Evolutionary conservation across 2,888 invertebrate species (phyloP).

Genomic region (Stenolophus ochropezus): DNA sequence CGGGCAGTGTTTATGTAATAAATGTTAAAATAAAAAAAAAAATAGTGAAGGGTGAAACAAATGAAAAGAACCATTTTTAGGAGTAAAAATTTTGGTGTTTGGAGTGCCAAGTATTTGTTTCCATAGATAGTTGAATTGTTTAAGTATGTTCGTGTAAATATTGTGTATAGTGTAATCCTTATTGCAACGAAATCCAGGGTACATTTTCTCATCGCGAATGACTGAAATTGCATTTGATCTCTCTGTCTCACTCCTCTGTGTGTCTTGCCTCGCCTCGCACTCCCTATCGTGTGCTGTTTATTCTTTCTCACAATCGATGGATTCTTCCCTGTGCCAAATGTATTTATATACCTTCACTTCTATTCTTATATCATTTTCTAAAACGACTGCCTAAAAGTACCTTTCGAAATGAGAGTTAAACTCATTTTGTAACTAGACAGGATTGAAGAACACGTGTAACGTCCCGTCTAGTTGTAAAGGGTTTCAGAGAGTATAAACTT

Average conservation of each 20-base stretch:
- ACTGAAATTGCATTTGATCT: background rate
- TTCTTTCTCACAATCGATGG: background rate
- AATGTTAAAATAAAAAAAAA: no score
- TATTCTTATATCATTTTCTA: slow-evolving; percentile 54
- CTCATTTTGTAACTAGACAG: slow-evolving; percentile 18
- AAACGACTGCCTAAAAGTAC: slow-evolving; percentile 60
- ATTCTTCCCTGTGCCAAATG: slow-evolving; percentile 55
- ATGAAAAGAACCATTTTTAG: no score
- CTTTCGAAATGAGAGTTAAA: slow-evolving; percentile 30
- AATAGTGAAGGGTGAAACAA: no score
- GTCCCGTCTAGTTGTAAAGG: slow-evolving; percentile 19
- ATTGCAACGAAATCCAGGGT: background rate
- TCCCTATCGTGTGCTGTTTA: background rate
- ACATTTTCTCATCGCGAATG: background rate
- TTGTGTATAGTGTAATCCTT: background rate
- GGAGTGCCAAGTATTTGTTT: background rate
- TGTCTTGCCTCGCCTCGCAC: slow-evolving; percentile 33
- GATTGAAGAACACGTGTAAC: slow-evolving; percentile 4
- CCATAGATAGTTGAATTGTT: background rate
- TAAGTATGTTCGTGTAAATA: background rate
- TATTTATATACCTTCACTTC: slow-evolving; percentile 44
- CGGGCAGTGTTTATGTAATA: no score
- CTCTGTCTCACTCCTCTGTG: slow-evolving; percentile 16
- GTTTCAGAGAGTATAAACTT: slow-evolving; percentile 40
- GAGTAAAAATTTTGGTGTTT: background rate